Base-by-base conservation (phyloP, 2,113 vertebrate genomes). In the Muntiacus muntjak region DNA sequence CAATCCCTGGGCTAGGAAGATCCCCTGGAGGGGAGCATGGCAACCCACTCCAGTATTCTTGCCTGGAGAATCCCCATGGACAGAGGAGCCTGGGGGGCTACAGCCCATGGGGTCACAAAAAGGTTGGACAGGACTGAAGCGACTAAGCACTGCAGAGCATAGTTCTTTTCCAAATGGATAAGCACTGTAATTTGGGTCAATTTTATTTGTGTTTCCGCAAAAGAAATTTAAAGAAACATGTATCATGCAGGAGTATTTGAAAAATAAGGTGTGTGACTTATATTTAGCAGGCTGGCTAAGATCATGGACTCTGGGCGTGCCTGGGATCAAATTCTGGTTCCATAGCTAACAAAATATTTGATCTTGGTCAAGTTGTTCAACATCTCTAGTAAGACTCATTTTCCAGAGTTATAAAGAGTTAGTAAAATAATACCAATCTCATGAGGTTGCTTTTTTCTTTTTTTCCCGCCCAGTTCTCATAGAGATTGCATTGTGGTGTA, bases 161-260 rank as follows among this genome's bases (percentile, higher is more conserved):
- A 23, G n/a, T 23, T 71, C 62, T 92, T 90, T 30, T 67, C 36
- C 78, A 91, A 87, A 58, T 79, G 9, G 62, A 47, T 47, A 92
- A 90, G 40, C 14, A 16, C 19, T 58, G n/a, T 58, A 47, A 30
- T 96, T 97, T 88, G 30, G 19, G 81, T 93, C 52, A 23, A 64
- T 97, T 81, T 97, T 93, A 74, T 92, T 84, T 90, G 33, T 87
- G 30, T 71, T 87, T 93, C 79, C 95, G 86, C 11, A n/a, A 91
- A 86, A 86, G 21, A 78, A 79, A 84, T 67, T n/a, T 9, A 64
- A 92, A 95, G 11, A 54, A 76, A 84, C 23, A 30, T 87, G 7
- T 17, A 58, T 13, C 21, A 40, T 40, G 26, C 4, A 43, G 3
- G 30, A 4, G 3, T 60, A 21, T 94, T 90, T 91, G 62, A 91